Conservation (phyloP, 2,113 vertebrate genomes). For the Noturus placidus region DNA sequence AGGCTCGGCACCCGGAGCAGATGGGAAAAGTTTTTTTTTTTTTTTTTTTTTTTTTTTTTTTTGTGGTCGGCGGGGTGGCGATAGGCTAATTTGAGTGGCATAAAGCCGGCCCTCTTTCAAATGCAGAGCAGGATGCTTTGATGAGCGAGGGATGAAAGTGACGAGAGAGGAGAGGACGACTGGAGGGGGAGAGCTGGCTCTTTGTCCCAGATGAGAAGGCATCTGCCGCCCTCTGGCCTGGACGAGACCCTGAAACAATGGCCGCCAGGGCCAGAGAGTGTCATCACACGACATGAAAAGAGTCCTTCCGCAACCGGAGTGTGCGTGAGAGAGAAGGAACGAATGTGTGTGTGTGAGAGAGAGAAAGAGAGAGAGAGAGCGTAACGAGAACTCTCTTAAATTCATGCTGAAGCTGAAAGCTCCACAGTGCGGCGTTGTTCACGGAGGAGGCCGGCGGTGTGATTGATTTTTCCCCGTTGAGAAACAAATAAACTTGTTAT, state of each 20-base stretch:
- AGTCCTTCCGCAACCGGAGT: neutral
- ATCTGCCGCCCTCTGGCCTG: constrained; percentile 78
- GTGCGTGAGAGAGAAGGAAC: constrained; percentile 4
- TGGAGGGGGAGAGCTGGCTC: constrained; percentile 58
- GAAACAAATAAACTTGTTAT: constrained; percentile 69
- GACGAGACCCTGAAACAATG: constrained; percentile 69
- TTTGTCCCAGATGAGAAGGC: constrained; percentile 89
- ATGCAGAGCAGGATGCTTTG: constrained; percentile 77
- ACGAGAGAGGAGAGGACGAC: constrained; percentile 52
- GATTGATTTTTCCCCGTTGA: constrained; percentile 64
- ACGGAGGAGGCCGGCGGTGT: constrained; percentile 2
- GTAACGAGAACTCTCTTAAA: constrained; percentile 1
- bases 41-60: constrained; percentile 73
- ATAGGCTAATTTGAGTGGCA: constrained; percentile 73
- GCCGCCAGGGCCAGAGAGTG: constrained; percentile 68
- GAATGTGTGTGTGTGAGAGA: neutral
- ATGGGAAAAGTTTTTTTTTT: constrained; percentile 72
- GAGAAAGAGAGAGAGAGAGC: constrained; percentile 7
- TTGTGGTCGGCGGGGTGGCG: constrained; percentile 67
- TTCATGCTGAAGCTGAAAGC: constrained; percentile 17
- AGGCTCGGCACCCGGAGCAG: constrained; percentile 66
- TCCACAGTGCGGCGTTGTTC: neutral
- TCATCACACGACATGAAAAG: constrained; percentile 65
- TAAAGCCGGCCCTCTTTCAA: constrained; percentile 74
- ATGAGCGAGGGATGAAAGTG: constrained; percentile 75